Conservation (phyloP, 2,113 vertebrate species). For the Leucoraja erinaceus region DNA sequence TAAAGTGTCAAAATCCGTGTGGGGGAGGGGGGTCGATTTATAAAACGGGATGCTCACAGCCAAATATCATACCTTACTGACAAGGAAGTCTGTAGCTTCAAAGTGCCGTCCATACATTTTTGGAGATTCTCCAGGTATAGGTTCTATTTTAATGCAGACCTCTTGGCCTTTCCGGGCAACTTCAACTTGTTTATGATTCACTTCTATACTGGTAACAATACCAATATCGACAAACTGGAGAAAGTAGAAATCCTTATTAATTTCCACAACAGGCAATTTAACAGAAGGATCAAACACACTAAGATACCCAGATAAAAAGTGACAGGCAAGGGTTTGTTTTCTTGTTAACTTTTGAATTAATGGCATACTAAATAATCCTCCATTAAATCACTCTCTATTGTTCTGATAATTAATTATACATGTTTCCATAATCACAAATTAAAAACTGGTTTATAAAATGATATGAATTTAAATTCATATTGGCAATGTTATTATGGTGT, state of each 20-base stretch:
- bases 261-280: not conserved
- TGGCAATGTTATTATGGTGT: no score
- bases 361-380: no score
- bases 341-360: no score
- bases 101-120: constrained; percentile 98
- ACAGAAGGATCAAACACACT: not conserved
- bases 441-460: not conserved
- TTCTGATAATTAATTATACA: no score
- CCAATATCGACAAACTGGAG: constrained; percentile 92
- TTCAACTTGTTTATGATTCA: constrained; percentile 90
- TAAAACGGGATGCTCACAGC: not conserved
- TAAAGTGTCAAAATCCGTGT: not conserved
- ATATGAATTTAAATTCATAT: no score
- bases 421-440: no score
- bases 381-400: no score
- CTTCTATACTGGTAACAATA: constrained; percentile 90
- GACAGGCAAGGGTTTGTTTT: no score
- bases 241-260: constrained; percentile 36
- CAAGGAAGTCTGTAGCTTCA: constrained; percentile 86
- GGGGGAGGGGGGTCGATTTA: no score
- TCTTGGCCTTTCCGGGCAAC: constrained; percentile 92
- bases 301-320: not conserved
- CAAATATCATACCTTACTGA: constrained; percentile 77
- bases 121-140: constrained; percentile 91
- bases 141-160: constrained; percentile 94